Percentiles rank a stretch among this genome's conserved stretches.
These are phyloP conservation scores for Pachycephus smyrnensis DNA, from an alignment of 2,888 invertebrate genomes.

Conservation along the genomic window DNA sequence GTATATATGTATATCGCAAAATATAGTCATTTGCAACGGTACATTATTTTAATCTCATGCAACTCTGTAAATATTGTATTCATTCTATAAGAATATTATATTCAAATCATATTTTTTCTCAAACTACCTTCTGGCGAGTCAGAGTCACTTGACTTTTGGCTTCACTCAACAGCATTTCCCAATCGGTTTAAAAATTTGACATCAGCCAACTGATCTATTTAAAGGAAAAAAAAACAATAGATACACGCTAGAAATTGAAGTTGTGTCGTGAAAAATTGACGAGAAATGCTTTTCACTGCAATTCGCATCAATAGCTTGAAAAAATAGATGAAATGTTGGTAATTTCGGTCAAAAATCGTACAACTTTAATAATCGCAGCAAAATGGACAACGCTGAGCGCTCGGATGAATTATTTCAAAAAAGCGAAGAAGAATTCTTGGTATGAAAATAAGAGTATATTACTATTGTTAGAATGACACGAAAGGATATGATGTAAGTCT, in stretches of 20 bases:
- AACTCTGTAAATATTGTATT: not conserved
- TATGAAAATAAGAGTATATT: not conserved
- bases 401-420: not conserved
- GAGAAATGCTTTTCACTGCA: not conserved
- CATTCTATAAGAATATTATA: not conserved
- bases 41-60: not conserved
- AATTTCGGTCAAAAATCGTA: not conserved
- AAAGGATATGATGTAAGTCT: not conserved
- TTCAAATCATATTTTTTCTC: not conserved
- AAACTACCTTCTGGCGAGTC: not conserved
- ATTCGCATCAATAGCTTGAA: not conserved
- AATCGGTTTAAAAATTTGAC: not conserved
- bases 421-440: constrained; percentile 5
- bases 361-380: not conserved
- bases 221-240: not conserved
- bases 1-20: not conserved
- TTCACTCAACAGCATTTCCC: not conserved
- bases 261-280: not conserved
- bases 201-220: not conserved
- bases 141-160: not conserved
- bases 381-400: not conserved
- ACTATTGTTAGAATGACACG: not conserved
- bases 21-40: not conserved
- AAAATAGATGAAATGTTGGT: constrained; percentile 1
- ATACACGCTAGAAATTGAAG: not conserved